Percentiles rank a stretch among this genome's conserved stretches.
These are phyloP conservation scores for Rafetus swinhoei DNA, from an alignment of 2,113 vertebrate species.

Conservation along the genomic window DNA sequence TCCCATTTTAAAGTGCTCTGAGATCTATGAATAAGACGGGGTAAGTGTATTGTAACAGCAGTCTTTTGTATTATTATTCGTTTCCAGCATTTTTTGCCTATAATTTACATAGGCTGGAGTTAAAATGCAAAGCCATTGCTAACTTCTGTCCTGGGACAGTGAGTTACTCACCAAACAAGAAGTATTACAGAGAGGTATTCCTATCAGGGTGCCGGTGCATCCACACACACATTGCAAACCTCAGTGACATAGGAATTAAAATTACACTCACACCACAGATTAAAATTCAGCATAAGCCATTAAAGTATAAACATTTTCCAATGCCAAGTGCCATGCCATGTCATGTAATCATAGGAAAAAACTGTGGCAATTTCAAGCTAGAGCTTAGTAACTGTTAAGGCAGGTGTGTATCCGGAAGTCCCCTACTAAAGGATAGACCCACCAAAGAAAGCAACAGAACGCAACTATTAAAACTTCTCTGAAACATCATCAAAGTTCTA, in stretches of 20 bases:
- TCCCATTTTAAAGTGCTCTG: accelerated
- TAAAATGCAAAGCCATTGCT: background rate
- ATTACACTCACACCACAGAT: background rate
- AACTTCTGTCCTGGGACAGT: background rate
- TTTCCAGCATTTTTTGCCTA: background rate
- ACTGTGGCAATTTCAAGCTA: background rate
- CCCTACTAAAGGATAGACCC: no score
- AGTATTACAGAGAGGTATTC: background rate
- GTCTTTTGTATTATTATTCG: background rate
- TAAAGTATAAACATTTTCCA: background rate
- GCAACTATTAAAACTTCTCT: no score
- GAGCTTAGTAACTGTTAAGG: background rate
- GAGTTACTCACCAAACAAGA: background rate
- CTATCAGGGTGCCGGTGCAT: no score
- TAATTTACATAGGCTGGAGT: accelerated
- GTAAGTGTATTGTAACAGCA: accelerated
- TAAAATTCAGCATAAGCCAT: background rate
- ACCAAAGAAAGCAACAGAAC: no score
- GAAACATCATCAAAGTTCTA: no score
- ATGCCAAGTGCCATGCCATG: background rate
- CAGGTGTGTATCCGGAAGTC: no score
- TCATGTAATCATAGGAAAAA: background rate
- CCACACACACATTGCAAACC: background rate
- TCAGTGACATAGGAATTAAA: accelerated
- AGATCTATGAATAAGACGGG: background rate